Base-by-base conservation (phyloP, 2,797 vertebrate species). In the Micropoecilia bifurca region DNA sequence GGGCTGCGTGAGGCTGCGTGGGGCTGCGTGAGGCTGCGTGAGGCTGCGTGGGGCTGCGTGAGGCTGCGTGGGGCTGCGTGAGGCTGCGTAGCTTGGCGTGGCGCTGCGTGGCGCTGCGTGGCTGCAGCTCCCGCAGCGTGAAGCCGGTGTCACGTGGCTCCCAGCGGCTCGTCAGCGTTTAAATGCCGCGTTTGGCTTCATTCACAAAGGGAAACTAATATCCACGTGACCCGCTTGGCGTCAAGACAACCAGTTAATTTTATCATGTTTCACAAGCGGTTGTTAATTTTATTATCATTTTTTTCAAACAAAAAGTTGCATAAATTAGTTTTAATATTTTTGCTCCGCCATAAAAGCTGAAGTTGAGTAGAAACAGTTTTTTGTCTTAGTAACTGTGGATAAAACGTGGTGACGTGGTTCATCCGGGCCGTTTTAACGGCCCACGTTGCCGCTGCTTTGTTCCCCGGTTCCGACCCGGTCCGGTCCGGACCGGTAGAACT, bases 391-490 rank as follows among this genome's bases (percentile, higher is more conserved):
- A 20, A 0, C 0, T 50, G 2, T 48, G 47, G 47, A 5, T 18
- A 6, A 18, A 48, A 33, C n/a, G n/a, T n/a, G n/a, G n/a, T n/a
- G n/a, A n/a, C n/a, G n/a, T n/a, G n/a, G n/a, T n/a, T n/a, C n/a
- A n/a, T n/a, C n/a, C n/a, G n/a, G 47, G 47, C 47, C 16, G 47
- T 77, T 84, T 88, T 79, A 84, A 78, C 48, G 78, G 80, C 63
- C 41, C 83, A 57, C 74, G 82, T 84, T 4, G 80, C 78, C 72
- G 79, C 88, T 59, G 84, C 86, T 88, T 88, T 88, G 88, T 88
- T 76, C 84, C 73, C 69, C n/a, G 55, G 30, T 55, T 69, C 85
- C 48, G 61, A 59, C 55, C 80, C 57, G 13, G 1, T 33, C 13
- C 25, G 3, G 25, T 10, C 53, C 28, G 25, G 10, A n/a, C 55